These are phyloP conservation scores for Plumapathes pennacea DNA, from an alignment of 92 coral and sea anemone genomes.

Conservation along the genomic window DNA sequence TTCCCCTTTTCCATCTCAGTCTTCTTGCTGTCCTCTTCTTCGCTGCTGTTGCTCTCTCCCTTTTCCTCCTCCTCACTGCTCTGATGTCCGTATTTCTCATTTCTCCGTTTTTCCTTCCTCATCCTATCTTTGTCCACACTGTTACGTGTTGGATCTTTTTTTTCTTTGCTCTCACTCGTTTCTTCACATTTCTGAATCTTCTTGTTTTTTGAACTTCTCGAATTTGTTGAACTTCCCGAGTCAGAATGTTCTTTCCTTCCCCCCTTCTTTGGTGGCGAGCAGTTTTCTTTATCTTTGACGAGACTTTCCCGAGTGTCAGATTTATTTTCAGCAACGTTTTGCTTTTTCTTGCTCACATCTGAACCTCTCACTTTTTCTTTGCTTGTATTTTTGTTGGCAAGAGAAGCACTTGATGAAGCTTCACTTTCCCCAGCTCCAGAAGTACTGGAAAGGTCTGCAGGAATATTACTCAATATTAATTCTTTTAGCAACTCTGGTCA, in stretches of 20 bases:
- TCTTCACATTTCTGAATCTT: constrained; percentile 1
- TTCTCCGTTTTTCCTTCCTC: background rate
- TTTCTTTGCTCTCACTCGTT: background rate
- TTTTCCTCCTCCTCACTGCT: background rate
- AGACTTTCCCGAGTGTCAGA: too few species aligned
- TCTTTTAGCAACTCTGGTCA: too few species aligned
- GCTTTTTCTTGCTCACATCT: too few species aligned
- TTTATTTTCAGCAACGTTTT: too few species aligned
- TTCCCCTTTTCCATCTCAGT: background rate
- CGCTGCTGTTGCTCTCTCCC: background rate
- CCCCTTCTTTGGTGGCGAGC: too few species aligned
- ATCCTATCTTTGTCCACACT: background rate
- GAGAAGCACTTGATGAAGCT: too few species aligned
- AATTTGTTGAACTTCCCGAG: background rate
- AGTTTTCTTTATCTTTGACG: too few species aligned
- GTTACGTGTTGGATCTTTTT: background rate
- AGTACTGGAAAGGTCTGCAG: too few species aligned
- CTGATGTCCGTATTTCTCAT: background rate
- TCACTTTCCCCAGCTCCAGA: too few species aligned
- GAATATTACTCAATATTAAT: too few species aligned
- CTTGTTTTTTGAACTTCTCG: constrained; percentile 2
- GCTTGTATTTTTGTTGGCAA: too few species aligned
- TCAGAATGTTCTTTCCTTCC: constrained; percentile 5
- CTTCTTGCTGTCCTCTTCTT: background rate
- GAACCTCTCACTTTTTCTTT: too few species aligned